Base-by-base conservation (phyloP, 2,113 vertebrate genomes). In the Mystacornis crossleyi region DNA sequence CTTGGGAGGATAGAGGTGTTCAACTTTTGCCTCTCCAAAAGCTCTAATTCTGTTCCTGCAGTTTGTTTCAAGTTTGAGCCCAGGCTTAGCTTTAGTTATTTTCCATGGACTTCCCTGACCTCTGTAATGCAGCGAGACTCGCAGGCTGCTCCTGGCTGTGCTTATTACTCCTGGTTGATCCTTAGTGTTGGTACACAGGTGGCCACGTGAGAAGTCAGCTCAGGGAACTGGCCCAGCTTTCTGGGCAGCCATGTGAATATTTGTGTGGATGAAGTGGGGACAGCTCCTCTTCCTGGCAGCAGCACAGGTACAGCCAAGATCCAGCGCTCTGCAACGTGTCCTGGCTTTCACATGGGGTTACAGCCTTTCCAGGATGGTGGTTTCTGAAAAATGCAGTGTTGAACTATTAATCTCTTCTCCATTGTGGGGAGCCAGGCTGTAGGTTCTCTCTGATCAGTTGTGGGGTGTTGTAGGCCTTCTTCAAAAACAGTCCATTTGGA, bases 301-400 rank as follows among this genome's bases (percentile, higher is more conserved):
- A 54, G 2, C 54, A 29, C 40, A 33, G 26, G 45, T 42, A 4
- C 38, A 9, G 33, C 38, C 60, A 42, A 23, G 42, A 36, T 43
- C 48, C 12, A 48, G 28, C 0, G 0, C 7, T 42, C 40, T 81
- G 60, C 42, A 61, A 2, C 0, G 2, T 48, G 50, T 36, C 48
- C 24, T 48, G 28, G 15, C 60, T 62, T 73, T 81, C 36, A 10
- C 14, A 18, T 7, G 36, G 29, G 10, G 6, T 60, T 75, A 17
- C 43, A 70, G 17, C 31, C 28, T 73, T 78, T 53, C 31, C 64
- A 74, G 69, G 62, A 16, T 11, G 11, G 24, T 69, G 54, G 7
- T 43, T 78, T 81, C 50, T 83, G 64, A 75, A 71, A 92, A 55
- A 77, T 26, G 34, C 20, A 19, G 16, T 40, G 6, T 29, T 75